A percentile compares a stretch with the other conserved stretches of the same genome.
These are phyloP conservation scores for Teleopsis dalmanni DNA, from an alignment of 1,140 invertebrate species.

Conservation along the genomic window DNA sequence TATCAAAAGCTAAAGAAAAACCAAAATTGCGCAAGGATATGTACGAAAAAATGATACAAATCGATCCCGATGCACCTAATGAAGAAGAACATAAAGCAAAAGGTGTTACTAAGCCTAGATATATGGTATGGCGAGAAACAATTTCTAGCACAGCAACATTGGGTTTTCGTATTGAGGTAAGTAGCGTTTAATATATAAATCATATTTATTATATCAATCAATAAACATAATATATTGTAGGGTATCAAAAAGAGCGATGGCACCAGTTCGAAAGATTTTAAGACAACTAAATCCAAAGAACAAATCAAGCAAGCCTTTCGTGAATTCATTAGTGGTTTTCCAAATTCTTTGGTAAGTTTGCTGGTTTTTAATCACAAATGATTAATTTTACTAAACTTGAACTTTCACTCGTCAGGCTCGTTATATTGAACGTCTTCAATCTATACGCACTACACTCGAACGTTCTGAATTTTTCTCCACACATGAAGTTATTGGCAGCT, in stretches of 20 bases:
- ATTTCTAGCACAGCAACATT: constrained; percentile 92
- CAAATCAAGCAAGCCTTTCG: constrained; percentile 73
- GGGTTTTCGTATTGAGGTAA: constrained; percentile 85
- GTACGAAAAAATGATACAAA: constrained; percentile 97
- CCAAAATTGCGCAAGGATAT: constrained; percentile 92
- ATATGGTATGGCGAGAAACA: constrained; percentile 97
- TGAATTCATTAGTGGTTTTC: constrained; percentile 74
- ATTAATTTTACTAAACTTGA: background rate
- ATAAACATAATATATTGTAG: no score
- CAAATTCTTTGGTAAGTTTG: constrained; percentile 64
- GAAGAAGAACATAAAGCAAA: constrained; percentile 80
- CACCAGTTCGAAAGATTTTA: constrained; percentile 89
- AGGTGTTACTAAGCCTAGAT: constrained; percentile 90
- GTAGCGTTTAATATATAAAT: no score
- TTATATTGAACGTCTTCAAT: constrained; percentile 77
- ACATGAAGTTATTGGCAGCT: constrained; percentile 96
- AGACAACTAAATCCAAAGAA: constrained; percentile 82
- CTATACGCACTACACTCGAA: constrained; percentile 71
- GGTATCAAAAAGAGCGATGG: constrained; percentile 85
- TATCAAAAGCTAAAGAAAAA: constrained; percentile 89
- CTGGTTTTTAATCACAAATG: no score
- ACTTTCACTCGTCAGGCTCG: constrained; percentile 55
- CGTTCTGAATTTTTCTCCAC: constrained; percentile 79
- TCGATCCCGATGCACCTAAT: constrained; percentile 82
- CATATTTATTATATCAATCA: no score